Percentiles rank a stretch among this genome's conserved stretches.
Evolutionary conservation across 2,797 vertebrate genomes (phyloP).

Genomic region (Echiichthys vipera): DNA sequence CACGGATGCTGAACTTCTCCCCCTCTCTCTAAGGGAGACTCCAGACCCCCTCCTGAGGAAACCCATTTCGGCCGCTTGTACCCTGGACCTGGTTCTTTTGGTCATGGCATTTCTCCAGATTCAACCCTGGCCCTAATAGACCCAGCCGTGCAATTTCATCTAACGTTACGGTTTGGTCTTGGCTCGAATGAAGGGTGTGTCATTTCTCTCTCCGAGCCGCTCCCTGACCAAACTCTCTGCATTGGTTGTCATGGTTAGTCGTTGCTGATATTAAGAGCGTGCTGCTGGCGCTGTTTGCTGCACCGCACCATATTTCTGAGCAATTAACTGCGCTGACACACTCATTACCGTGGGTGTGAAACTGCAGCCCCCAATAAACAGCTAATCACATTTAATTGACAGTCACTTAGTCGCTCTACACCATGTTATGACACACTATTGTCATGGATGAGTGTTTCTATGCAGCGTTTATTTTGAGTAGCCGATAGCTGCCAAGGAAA

Average conservation of each 20-base stretch:
- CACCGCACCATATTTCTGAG: slow-evolving; percentile 15
- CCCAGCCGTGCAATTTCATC: not conserved
- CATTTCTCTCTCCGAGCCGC: not conserved
- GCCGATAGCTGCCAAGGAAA: not conserved
- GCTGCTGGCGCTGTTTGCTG: not conserved
- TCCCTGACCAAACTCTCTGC: not conserved
- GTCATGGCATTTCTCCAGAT: no score
- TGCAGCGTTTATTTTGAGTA: slow-evolving; percentile 26
- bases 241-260: slow-evolving; percentile 12
- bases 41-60: no score
- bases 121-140: no score
- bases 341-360: slow-evolving; percentile 36
- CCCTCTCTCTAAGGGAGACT: no score
- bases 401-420: slow-evolving; percentile 43
- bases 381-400: slow-evolving; percentile 62
- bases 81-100: no score
- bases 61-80: no score
- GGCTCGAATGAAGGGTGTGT: not conserved
- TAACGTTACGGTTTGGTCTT: not conserved
- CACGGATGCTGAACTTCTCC: no score
- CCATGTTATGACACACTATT: slow-evolving; percentile 12
- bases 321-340: slow-evolving; percentile 52
- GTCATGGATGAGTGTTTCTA: slow-evolving; percentile 6
- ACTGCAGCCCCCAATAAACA: slow-evolving; percentile 42
- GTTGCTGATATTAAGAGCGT: slow-evolving; percentile 13